Percentiles rank a stretch among this genome's conserved stretches.
Evolutionary conservation across 2,888 invertebrate species (phyloP).

Genomic region (Tyria jacobaeae): DNA sequence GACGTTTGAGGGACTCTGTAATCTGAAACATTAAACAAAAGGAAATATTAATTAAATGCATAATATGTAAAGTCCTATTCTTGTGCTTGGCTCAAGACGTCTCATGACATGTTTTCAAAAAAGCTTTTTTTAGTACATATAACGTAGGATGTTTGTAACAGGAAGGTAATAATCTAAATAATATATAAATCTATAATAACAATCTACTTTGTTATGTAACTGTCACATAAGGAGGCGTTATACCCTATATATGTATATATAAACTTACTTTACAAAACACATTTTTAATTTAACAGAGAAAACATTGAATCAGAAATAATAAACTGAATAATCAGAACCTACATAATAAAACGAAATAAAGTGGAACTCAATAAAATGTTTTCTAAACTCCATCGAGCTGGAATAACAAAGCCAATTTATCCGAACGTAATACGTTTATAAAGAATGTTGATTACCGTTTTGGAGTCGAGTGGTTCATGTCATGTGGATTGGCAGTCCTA

Average conservation of each 20-base stretch:
- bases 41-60: not conserved
- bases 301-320: not conserved
- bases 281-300: too few relatives aligned
- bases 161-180: too few relatives aligned
- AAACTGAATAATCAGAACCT: not conserved
- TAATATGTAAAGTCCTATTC: too few relatives aligned
- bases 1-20: slow-evolving; percentile 86
- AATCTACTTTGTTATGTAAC: too few relatives aligned
- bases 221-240: too few relatives aligned
- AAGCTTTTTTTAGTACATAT: too few relatives aligned
- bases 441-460: slow-evolving; percentile 28
- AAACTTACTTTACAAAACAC: too few relatives aligned
- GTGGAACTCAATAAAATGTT: not conserved
- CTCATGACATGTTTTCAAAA: too few relatives aligned
- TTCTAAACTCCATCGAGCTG: not conserved
- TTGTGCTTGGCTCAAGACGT: too few relatives aligned
- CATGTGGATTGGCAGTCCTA: slow-evolving; percentile 53
- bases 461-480: slow-evolving; percentile 45
- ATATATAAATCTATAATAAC: too few relatives aligned
- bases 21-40: slow-evolving; percentile 77
- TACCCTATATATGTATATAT: too few relatives aligned
- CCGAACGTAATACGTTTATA: not conserved
- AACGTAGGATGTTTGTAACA: too few relatives aligned
- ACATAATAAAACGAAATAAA: not conserved
- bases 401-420: not conserved